Evolutionary conservation across 2,797 vertebrate species (phyloP).

Genomic region (Takifugu ocellatus): DNA sequence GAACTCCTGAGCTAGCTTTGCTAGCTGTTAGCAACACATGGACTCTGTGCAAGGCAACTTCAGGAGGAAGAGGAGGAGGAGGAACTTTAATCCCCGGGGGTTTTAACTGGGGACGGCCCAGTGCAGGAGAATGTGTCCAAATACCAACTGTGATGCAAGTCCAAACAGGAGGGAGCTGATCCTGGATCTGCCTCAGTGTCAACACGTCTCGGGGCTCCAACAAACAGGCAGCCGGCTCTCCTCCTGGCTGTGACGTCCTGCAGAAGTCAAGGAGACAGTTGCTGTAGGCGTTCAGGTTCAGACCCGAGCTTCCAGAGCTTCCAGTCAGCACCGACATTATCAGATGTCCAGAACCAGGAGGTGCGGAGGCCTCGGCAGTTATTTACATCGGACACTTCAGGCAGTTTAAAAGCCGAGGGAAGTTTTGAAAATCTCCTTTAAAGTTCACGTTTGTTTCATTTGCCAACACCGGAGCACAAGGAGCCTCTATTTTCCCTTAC

Average conservation of each 20-base stretch:
- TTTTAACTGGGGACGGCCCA: too few relatives aligned
- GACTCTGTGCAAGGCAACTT: background rate
- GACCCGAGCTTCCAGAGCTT: too few relatives aligned
- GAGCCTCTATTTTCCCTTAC: conserved; percentile 36
- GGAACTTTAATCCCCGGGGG: too few relatives aligned
- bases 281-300: too few relatives aligned
- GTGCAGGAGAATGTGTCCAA: conserved; percentile 2
- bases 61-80: too few relatives aligned
- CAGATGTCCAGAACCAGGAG: background rate
- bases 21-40: background rate
- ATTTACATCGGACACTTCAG: conserved; percentile 6
- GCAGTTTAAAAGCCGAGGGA: conserved; percentile 27
- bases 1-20: too few relatives aligned
- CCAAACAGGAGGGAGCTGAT: background rate
- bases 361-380: conserved; percentile 1
- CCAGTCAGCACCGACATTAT: too few relatives aligned
- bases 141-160: background rate
- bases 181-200: background rate
- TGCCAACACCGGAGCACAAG: conserved; percentile 35
- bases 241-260: background rate
- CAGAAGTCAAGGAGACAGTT: background rate
- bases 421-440: conserved; percentile 30
- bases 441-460: conserved; percentile 41
- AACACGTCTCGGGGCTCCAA: background rate
- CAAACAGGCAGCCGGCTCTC: background rate